Conservation (phyloP, 2,797 vertebrate species). For the Chiloscyllium punctatum region DNA sequence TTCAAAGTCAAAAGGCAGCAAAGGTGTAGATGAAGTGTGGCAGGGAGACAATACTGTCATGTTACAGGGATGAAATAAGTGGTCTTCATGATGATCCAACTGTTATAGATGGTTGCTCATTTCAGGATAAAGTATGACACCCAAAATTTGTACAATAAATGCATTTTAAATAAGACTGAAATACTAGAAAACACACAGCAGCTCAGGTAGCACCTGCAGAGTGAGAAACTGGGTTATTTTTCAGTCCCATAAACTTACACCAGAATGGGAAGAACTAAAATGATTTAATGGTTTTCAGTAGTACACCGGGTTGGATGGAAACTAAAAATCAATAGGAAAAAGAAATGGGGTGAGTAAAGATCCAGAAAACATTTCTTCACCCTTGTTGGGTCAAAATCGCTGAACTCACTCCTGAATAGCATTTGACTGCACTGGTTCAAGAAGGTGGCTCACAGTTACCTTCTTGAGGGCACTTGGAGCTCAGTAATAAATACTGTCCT, state of each 20-base stretch:
- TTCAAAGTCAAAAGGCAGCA: not conserved
- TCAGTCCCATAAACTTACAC: not conserved
- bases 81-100: not conserved
- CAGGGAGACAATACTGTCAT: not conserved
- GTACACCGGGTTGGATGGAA: not conserved
- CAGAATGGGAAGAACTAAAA: not conserved
- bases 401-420: too few relatives aligned
- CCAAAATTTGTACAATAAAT: not conserved
- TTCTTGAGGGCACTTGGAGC: too few relatives aligned
- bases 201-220: not conserved
- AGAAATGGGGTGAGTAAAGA: not conserved
- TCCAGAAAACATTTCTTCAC: not conserved
- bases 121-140: not conserved
- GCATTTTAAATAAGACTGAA: not conserved
- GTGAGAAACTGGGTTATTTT: not conserved
- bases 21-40: not conserved
- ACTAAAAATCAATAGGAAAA: not conserved
- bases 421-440: too few relatives aligned
- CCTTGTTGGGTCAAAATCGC: not conserved
- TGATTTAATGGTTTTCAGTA: not conserved
- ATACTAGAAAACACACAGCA: not conserved
- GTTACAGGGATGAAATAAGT: not conserved
- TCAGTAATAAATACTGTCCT: too few relatives aligned
- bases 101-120: not conserved
- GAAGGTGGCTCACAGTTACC: too few relatives aligned